Evolutionary conservation across 2,888 invertebrate genomes (phyloP).

Genomic region (Cartodere bifasciata): DNA sequence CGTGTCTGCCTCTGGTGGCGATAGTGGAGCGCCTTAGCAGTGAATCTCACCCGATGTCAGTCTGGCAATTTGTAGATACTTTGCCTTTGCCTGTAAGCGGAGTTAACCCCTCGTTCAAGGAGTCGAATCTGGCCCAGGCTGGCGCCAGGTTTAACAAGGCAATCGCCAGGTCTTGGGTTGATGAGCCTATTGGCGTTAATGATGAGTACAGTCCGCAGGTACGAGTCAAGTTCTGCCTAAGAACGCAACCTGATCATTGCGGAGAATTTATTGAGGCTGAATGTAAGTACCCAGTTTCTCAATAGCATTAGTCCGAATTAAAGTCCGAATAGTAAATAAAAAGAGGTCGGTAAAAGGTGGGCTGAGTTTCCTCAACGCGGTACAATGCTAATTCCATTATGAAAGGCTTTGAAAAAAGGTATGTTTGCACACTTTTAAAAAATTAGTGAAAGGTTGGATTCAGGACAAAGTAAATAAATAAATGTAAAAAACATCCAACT

Average conservation of each 20-base stretch:
- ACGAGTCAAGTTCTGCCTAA: slow-evolving; percentile 69
- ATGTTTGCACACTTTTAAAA: too few relatives aligned
- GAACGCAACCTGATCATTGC: slow-evolving; percentile 68
- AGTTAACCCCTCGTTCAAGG: slow-evolving; percentile 53
- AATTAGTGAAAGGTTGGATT: too few relatives aligned
- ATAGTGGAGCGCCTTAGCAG: slow-evolving; percentile 58
- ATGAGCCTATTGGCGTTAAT: slow-evolving; percentile 43
- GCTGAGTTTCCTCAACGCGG: too few relatives aligned
- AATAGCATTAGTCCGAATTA: not conserved
- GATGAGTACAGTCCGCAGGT: slow-evolving; percentile 56
- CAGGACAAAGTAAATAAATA: too few relatives aligned
- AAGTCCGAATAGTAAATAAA: too few relatives aligned
- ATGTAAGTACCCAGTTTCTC: slow-evolving; percentile 44
- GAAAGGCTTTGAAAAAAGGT: too few relatives aligned
- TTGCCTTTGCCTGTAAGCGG: slow-evolving; percentile 61
- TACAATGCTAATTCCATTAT: too few relatives aligned
- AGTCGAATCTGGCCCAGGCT: slow-evolving; percentile 52
- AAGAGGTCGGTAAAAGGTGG: too few relatives aligned
- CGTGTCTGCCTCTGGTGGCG: slow-evolving; percentile 65
- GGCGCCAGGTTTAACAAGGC: slow-evolving; percentile 36
- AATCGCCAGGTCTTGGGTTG: slow-evolving; percentile 40
- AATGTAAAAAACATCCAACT: too few relatives aligned
- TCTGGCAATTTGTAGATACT: slow-evolving; percentile 62
- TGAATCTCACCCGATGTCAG: slow-evolving; percentile 41
- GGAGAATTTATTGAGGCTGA: slow-evolving; percentile 75